Evolutionary conservation across 2,888 invertebrate genomes (phyloP).

Genomic region (Brachyptera putata): DNA sequence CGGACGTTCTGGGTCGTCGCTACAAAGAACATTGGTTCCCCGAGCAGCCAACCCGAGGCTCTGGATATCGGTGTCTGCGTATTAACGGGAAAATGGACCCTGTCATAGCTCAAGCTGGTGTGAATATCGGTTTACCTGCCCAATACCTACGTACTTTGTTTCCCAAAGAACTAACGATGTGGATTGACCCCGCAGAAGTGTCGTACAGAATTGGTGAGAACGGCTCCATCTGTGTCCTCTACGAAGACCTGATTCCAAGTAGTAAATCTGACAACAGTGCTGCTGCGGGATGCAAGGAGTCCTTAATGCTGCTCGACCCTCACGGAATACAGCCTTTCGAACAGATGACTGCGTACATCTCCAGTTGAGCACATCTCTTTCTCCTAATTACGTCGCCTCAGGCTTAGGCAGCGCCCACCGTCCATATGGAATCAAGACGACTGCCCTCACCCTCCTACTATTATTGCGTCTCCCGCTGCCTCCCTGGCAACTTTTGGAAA

Average conservation of each 20-base stretch:
- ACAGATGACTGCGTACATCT: slow-evolving; percentile 36
- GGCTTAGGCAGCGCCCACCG: slow-evolving; percentile 13
- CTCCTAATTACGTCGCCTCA: not conserved
- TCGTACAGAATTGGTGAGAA: slow-evolving; percentile 62
- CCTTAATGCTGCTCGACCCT: slow-evolving; percentile 35
- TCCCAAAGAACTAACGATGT: slow-evolving; percentile 68
- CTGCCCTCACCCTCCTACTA: not conserved
- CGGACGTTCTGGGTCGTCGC: slow-evolving; percentile 46
- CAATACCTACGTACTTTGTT: slow-evolving; percentile 54
- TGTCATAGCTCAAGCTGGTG: slow-evolving; percentile 60
- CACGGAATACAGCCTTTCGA: slow-evolving; percentile 34
- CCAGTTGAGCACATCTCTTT: slow-evolving; percentile 35
- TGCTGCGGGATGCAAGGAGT: slow-evolving; percentile 34
- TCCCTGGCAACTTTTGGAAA: slow-evolving; percentile 18
- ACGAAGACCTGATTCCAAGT: slow-evolving; percentile 39
- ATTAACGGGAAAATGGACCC: slow-evolving; percentile 69
- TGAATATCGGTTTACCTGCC: slow-evolving; percentile 57
- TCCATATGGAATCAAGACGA: not conserved
- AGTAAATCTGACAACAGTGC: not conserved
- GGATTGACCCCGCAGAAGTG: slow-evolving; percentile 73
- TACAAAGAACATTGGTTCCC: slow-evolving; percentile 71
- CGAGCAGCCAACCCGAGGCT: slow-evolving; percentile 64
- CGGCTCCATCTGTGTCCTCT: slow-evolving; percentile 58
- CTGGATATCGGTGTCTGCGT: slow-evolving; percentile 66
- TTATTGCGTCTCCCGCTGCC: slow-evolving; percentile 23